phyloP scores from a whole-genome alignment of 2,888 invertebrate species.

The Vanessa cardui region DNA sequence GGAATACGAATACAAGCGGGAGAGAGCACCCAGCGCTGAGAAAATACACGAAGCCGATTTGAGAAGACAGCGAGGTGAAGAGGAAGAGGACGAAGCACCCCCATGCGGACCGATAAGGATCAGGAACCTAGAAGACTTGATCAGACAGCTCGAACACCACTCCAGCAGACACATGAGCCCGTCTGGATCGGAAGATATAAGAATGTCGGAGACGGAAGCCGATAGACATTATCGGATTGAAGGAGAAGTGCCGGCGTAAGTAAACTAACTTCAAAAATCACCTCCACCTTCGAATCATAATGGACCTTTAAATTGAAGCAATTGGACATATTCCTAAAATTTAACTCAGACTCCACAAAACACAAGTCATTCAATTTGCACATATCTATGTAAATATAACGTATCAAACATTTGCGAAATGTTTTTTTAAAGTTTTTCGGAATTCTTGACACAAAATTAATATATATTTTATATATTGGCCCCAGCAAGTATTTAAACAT shows the following conservation, averaged over 20 bases:
- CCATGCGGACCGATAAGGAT: conserved; percentile 93
- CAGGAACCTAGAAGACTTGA: conserved; percentile 94
- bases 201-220: conserved; percentile 94
- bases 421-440: no score
- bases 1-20: conserved; percentile 82
- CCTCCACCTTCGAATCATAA: no score
- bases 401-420: no score
- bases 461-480: no score
- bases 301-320: no score
- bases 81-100: conserved; percentile 88
- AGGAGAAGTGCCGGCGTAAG: conserved; percentile 74
- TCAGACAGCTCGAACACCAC: conserved; percentile 93
- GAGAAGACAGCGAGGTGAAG: conserved; percentile 80
- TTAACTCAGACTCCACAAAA: no score
- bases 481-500: no score
- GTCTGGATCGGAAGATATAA: conserved; percentile 94
- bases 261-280: conserved; percentile 29
- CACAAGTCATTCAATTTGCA: no score
- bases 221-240: conserved; percentile 94
- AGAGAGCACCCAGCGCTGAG: conserved; percentile 87
- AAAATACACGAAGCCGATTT: conserved; percentile 88
- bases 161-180: conserved; percentile 94
- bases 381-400: no score
- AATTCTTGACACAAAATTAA: no score
- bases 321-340: no score